Conservation (phyloP, 2,113 vertebrate species). For the Dendrocopos noguchii region DNA sequence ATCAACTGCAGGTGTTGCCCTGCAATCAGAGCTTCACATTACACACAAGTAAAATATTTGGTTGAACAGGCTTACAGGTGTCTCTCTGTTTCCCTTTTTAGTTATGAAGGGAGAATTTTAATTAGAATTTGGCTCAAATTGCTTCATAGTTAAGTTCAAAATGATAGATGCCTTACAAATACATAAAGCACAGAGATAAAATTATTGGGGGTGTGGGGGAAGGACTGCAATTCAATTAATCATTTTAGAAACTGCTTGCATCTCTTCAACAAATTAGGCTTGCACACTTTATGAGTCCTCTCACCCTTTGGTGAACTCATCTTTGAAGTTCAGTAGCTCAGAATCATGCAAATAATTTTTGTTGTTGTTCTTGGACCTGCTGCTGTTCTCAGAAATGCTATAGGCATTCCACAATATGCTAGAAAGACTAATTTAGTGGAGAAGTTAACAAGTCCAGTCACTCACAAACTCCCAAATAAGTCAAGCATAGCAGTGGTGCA, state of each 20-base stretch:
- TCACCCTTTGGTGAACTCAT: constrained; percentile 46
- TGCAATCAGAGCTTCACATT: neutral
- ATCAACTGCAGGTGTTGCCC: neutral
- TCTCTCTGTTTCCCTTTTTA: constrained; percentile 5
- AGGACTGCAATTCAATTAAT: constrained; percentile 43
- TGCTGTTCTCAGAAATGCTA: constrained; percentile 56
- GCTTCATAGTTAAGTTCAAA: neutral
- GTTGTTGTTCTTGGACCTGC: constrained; percentile 35
- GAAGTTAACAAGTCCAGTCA: constrained; percentile 50
- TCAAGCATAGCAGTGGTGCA: constrained; percentile 12
- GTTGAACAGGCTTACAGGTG: neutral
- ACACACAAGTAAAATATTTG: constrained; percentile 20
- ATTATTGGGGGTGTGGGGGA: neutral
- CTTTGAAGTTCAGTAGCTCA: constrained; percentile 58
- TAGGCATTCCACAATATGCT: constrained; percentile 9
- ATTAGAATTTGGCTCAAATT: constrained; percentile 27
- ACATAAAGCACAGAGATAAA: neutral
- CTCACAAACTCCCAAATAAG: constrained; percentile 58
- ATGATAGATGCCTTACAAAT: neutral
- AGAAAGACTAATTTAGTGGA: constrained; percentile 50
- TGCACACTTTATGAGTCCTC: constrained; percentile 5
- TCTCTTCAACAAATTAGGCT: constrained; percentile 53
- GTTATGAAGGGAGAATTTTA: constrained; percentile 33
- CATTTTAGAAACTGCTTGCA: constrained; percentile 52
- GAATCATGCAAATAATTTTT: constrained; percentile 56